Conservation (phyloP, 1,140 invertebrate species). For the Parasteatoda tepidariorum region DNA sequence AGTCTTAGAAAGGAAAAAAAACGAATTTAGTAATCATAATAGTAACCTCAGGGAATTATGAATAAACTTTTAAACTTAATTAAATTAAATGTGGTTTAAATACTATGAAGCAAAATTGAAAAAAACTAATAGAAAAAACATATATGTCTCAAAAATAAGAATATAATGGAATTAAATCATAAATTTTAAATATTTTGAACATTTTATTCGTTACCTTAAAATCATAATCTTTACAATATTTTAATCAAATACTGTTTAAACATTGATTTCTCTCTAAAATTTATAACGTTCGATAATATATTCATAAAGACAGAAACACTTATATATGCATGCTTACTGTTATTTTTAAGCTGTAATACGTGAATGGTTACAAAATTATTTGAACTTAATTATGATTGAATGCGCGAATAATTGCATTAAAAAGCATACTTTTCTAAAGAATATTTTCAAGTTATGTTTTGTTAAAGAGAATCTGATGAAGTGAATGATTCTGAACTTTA, state of each 20-base stretch:
- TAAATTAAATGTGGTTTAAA: neutral
- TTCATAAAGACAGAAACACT: too few relatives aligned
- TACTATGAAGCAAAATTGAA: neutral
- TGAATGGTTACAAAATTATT: too few relatives aligned
- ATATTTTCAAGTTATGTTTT: too few relatives aligned
- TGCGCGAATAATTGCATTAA: too few relatives aligned
- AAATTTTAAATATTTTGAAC: neutral
- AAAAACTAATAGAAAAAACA: neutral
- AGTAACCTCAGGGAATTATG: neutral
- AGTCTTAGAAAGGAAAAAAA: neutral
- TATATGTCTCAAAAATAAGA: neutral
- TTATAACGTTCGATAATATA: too few relatives aligned
- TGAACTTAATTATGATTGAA: too few relatives aligned
- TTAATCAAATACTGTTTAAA: neutral
- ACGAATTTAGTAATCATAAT: neutral
- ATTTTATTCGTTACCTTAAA: neutral
- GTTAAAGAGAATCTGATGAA: too few relatives aligned
- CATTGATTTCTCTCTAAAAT: too few relatives aligned
- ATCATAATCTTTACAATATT: neutral
- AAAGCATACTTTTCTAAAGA: too few relatives aligned
- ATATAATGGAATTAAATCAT: neutral
- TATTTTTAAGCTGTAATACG: too few relatives aligned
- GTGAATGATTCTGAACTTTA: too few relatives aligned
- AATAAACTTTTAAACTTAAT: neutral
- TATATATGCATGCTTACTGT: too few relatives aligned